Evolutionary conservation across 1,140 invertebrate species (phyloP).

Genomic region (Delia radicum): DNA sequence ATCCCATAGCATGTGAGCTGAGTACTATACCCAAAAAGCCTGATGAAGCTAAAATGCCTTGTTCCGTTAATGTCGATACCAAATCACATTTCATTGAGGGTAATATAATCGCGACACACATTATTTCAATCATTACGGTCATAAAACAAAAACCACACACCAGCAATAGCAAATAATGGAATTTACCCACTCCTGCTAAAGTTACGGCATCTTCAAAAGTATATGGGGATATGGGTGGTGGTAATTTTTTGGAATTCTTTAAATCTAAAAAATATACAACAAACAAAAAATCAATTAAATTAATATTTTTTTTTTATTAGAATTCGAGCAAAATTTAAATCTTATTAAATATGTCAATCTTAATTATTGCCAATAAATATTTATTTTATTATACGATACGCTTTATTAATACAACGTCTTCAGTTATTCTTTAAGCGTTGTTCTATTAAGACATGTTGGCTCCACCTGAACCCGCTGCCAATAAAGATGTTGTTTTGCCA

Average conservation of each 20-base stretch:
- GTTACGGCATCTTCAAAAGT: slow-evolving; percentile 61
- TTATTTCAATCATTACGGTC: slow-evolving; percentile 50
- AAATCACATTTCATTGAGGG: slow-evolving; percentile 61
- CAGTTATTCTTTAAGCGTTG: neutral
- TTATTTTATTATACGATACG: neutral
- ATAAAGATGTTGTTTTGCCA: neutral
- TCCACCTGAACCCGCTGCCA: neutral
- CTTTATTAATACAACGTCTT: neutral
- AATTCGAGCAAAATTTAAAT: neutral
- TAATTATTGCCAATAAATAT: neutral
- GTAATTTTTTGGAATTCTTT: slow-evolving; percentile 11
- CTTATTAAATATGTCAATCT: neutral
- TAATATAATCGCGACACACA: slow-evolving; percentile 47
- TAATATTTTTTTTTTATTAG: neutral
- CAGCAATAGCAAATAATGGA: slow-evolving; percentile 44
- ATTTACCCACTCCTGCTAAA: slow-evolving; percentile 40
- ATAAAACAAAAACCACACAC: slow-evolving; percentile 48
- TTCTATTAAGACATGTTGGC: neutral
- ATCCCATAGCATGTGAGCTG: slow-evolving; percentile 73
- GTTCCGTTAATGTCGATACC: slow-evolving; percentile 61
- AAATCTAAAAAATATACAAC: neutral
- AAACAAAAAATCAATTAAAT: neutral
- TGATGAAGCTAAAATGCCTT: slow-evolving; percentile 67
- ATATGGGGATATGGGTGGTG: slow-evolving; percentile 28
- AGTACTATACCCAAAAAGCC: slow-evolving; percentile 67